Base-by-base conservation (phyloP, 2,113 vertebrate species). In the Amphiprion percula region DNA sequence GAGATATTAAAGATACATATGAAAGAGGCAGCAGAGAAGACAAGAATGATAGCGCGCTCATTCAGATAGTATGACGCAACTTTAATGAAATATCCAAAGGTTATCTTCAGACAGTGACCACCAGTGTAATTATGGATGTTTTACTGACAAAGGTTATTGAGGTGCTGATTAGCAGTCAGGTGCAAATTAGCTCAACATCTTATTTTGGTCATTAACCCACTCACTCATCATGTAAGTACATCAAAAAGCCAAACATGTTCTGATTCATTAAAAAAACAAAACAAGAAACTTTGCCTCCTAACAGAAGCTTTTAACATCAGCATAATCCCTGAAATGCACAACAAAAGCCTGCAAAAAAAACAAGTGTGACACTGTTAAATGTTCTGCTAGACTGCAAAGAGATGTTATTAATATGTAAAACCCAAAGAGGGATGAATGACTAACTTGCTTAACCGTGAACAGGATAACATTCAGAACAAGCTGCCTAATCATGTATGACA, bases 1-100 rank as follows among this genome's bases (percentile, higher is more conserved):
- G 12, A 87, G 80, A 87, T 88, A 92, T 91, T 90, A 92, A 89
- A 92, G 87, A 87, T 83, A 90, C 81, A 91, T 91, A 91, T 69
- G 87, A 90, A 88, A 79, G 41, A 79, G 82, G 74, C 74, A 37
- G 65, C 74, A 69, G 16, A 71, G 85, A 49, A 68, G 87, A 87
- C 77, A 69, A 75, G 82, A 90, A 87, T 81, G 90, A 84, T 77
- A 54, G 26, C 56, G 4, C 30, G 2, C 79, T 91, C 86, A 84
- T 86, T 90, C 79, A 65, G 77, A 68, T 44, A 74, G 59, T 49
- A 33, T 24, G 39, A 80, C 68, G 14, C 71, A 44, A 61, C 66
- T 83, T 71, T 77, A 58, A 75, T 86, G 24, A 83, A 83, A 73
- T 64, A 71, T 12, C 21, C 83, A 68, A n/a, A 83, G 77, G 71